A percentile compares a stretch with the other conserved stretches of the same genome.
Evolutionary conservation across 2,888 invertebrate genomes (phyloP).

Genomic region (Protonemura montana): DNA sequence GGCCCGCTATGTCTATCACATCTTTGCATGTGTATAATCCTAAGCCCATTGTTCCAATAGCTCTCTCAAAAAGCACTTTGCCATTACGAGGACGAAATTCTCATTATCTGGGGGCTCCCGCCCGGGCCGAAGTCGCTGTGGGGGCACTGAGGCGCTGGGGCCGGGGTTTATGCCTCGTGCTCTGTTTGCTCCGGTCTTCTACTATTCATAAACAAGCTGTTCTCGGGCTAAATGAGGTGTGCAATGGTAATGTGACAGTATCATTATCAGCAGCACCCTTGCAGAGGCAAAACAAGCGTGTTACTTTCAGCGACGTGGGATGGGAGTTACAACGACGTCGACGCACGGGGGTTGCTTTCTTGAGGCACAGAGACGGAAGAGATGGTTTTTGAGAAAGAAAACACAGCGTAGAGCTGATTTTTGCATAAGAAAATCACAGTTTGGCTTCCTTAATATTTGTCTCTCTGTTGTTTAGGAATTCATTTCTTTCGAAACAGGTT

Average conservation of each 20-base stretch:
- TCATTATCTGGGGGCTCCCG: background rate
- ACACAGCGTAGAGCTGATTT: too few species aligned
- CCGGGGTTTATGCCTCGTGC: background rate
- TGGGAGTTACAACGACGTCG: background rate
- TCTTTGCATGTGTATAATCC: background rate
- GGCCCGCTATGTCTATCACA: background rate
- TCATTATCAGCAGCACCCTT: conserved; percentile 30
- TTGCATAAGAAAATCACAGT: too few species aligned
- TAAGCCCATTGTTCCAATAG: conserved; percentile 22
- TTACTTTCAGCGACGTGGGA: background rate
- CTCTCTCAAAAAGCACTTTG: conserved; percentile 27
- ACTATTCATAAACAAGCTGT: conserved; percentile 21
- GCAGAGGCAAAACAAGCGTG: background rate
- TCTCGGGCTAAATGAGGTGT: conserved; percentile 33
- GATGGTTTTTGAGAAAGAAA: too few species aligned
- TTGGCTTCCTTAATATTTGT: too few species aligned
- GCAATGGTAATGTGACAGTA: conserved; percentile 32
- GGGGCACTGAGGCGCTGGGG: background rate
- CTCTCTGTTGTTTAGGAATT: too few species aligned
- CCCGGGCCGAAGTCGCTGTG: background rate
- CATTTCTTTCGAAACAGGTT: too few species aligned
- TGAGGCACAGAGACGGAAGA: background rate
- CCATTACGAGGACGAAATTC: conserved; percentile 5
- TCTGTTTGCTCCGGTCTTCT: background rate
- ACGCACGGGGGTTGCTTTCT: background rate